Percentiles rank a stretch among this genome's conserved stretches.
phyloP scores from a whole-genome alignment of 2,888 invertebrate genomes.

The Boloria selene region DNA sequence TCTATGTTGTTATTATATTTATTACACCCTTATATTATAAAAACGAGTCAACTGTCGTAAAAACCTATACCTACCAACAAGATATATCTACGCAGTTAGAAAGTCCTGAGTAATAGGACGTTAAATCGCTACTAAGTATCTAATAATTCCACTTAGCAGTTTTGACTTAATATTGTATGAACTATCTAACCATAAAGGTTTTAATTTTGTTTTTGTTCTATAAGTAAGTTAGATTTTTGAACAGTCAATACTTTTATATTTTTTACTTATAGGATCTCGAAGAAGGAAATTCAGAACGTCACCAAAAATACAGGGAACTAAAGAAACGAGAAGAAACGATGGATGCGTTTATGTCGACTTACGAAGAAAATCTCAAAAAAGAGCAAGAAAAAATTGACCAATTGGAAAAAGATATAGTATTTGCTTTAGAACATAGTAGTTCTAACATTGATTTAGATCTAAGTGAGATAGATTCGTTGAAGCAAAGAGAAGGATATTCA shows the following conservation, averaged over 20 bases:
- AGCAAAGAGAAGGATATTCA: conserved; percentile 72
- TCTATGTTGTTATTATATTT: no score
- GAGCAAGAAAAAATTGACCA: conserved; percentile 84
- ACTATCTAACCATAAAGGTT: no score
- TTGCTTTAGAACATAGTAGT: conserved; percentile 85
- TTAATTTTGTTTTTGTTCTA: no score
- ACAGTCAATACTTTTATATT: neutral
- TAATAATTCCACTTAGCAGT: no score
- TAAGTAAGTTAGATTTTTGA: no score
- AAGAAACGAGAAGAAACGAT: conserved; percentile 91
- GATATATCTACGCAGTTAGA: no score
- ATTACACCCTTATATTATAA: no score
- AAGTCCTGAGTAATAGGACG: no score
- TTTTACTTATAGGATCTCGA: conserved; percentile 76
- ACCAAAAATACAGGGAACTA: conserved; percentile 90
- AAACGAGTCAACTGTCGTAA: no score
- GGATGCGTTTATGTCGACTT: conserved; percentile 87
- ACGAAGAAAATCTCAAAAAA: conserved; percentile 83
- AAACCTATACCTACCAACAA: no score
- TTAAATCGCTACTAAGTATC: no score
- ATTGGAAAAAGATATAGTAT: conserved; percentile 84
- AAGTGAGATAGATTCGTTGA: conserved; percentile 77
- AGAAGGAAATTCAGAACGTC: conserved; percentile 87
- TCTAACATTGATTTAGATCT: conserved; percentile 84
- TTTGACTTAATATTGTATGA: no score